These are phyloP conservation scores for Uloborus plumipes DNA, from an alignment of 2,888 invertebrate genomes.

Conservation along the genomic window DNA sequence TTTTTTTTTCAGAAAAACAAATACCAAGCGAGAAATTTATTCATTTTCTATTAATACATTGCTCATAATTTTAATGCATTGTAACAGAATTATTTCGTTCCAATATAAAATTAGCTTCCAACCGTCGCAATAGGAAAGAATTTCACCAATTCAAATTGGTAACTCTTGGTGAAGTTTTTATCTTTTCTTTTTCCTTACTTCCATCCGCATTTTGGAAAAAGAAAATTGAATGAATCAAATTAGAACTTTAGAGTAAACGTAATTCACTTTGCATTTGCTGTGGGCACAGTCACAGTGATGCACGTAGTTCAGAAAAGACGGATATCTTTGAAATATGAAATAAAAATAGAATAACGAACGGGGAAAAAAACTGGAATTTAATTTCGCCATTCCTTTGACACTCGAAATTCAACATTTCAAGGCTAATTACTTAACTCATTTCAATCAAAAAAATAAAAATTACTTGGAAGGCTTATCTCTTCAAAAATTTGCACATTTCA, in stretches of 20 bases:
- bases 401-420: conserved; percentile 60
- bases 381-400: conserved; percentile 53
- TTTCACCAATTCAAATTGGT: too few species aligned
- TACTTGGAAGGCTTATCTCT: conserved; percentile 41
- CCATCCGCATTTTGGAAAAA: neutral
- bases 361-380: conserved; percentile 39
- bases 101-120: too few species aligned
- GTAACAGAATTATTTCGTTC: too few species aligned
- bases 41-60: too few species aligned
- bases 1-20: too few species aligned
- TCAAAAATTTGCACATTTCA: conserved; percentile 38
- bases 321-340: conserved; percentile 9
- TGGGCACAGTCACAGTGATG: conserved; percentile 2
- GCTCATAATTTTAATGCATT: too few species aligned
- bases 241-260: conserved; percentile 19
- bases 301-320: conserved; percentile 16
- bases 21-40: too few species aligned
- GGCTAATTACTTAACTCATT: conserved; percentile 56
- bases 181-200: too few species aligned
- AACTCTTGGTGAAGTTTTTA: too few species aligned
- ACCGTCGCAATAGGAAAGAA: too few species aligned
- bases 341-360: conserved; percentile 10
- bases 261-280: conserved; percentile 31
- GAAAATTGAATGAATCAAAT: conserved; percentile 52
- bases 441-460: conserved; percentile 43